Base-by-base conservation (phyloP, 2,797 vertebrate genomes). In the Poeciliopsis infans region DNA sequence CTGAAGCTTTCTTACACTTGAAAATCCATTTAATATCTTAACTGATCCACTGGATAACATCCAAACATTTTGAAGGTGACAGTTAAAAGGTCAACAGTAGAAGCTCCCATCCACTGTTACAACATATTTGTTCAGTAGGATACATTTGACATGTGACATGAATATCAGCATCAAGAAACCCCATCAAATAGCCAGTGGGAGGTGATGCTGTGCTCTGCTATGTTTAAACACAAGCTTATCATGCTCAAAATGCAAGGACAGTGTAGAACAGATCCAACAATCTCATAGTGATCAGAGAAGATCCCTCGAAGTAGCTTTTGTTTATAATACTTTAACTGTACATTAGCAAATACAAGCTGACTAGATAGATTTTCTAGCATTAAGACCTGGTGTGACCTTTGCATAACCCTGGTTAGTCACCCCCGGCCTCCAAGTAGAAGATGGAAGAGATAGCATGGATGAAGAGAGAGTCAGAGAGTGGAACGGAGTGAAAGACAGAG, bases 271-370 rank as follows among this genome's bases (percentile, higher is more conserved):
- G 85, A 88, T 15, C 87, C 53, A 41, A 79, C 77, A 85, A 81
- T 81, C 74, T 79, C 57, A 79, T 72, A 85, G 86, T 79, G 83
- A 89, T 61, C 28, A 76, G 28, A 89, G 86, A 85, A 89, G 89
- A 91, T 91, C 83, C 88, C 78, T 90, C 76, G 88, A 84, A 91
- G 88, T 85, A 90, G 90, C 88, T 89, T 79, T 70, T 85, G 84
- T 83, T 88, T 90, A 89, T 79, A 87, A 89, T 84, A 78, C 85
- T 87, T 90, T 85, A 79, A 74, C 78, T 83, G 79, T 78, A 90
- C 84, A 89, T 85, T 92, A 92, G 91, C 91, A 86, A 91, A 93
- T 93, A 92, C 91, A 93, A 90, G 89, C 87, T 83, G 77, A 93
- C 91, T 91, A 85, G 89, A 92, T 92, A 89, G 78, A 86, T 90